These are phyloP conservation scores for Chironomus riparius DNA, from an alignment of 2,888 invertebrate genomes.

Conservation along the genomic window DNA sequence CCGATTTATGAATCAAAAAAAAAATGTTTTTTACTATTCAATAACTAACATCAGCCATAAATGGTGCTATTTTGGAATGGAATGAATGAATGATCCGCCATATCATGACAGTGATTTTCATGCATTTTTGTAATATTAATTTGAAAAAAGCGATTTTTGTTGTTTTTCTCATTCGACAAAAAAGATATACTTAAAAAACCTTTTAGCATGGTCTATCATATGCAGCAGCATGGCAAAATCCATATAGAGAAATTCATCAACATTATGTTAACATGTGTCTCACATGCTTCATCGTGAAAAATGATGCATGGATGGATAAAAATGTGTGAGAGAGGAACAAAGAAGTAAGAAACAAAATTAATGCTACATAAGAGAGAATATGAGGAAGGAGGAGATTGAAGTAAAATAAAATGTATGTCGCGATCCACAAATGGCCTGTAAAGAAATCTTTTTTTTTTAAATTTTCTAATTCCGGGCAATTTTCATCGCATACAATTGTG, in stretches of 20 bases:
- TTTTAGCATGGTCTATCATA: not conserved
- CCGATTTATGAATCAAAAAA: not conserved
- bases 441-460: not conserved
- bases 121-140: no score
- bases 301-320: not conserved
- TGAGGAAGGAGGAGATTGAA: not conserved
- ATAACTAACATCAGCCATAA: not conserved
- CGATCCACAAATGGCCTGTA: slow-evolving; percentile 19
- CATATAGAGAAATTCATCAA: not conserved
- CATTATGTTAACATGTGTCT: slow-evolving; percentile 3
- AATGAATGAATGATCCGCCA: not conserved
- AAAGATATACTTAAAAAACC: not conserved
- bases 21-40: not conserved
- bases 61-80: not conserved
- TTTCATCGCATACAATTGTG: not conserved
- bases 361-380: not conserved
- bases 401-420: slow-evolving; percentile 1
- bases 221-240: not conserved
- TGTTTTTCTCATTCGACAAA: no score
- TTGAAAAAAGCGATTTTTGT: no score
- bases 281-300: not conserved
- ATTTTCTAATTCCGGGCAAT: not conserved
- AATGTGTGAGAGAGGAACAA: not conserved
- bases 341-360: not conserved
- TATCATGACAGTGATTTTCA: not conserved